Base-by-base conservation (phyloP, 2,888 invertebrate species). In the Scaptomyza polygonia region DNA sequence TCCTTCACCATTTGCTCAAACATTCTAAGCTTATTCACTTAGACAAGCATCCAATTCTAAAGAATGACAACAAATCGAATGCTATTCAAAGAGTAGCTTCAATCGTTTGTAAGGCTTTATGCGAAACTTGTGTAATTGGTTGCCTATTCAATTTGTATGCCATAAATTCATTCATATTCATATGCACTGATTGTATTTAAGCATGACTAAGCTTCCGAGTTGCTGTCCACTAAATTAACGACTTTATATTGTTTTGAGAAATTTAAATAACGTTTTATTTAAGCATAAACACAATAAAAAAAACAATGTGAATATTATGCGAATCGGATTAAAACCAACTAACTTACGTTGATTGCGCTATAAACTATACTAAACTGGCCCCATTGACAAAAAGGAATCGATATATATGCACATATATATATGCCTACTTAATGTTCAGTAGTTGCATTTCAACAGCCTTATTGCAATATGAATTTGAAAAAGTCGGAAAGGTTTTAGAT, bases 241-340 rank as follows among this genome's bases (percentile, higher is more conserved):
- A 67, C 47, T 74, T 74, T 71, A 71, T 71, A 54, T 63, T 16
- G 30, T 9, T 9, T 27, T 8, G 14, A 58, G 45, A 36, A 59
- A 71, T 77, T 73, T 70, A 32, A 63, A 77, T 77, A 77, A 70
- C 67, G 67, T 51, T 76, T 63, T 67, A 79, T 70, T 70, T 62
- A 63, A 55, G 61, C 72, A 81, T 84, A 77, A 79, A 75, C 63
- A 72, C 56, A 74, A 71, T 86, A 67, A 16, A 39, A 39, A 39
- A 73, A 77, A 56, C 55, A 71, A 86, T 79, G 70, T 59, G 59
- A 73, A 78, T 67, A 70, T 84, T 72, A 86, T 83, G 80, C 74
- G 67, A 73, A 73, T 65, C 40, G 64, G 51, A 67, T 36, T 14
- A 49, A 25, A 39, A 16, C 16, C 67, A 73, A 67, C n/a, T n/a